These are phyloP conservation scores for Premnoplex brunnescens DNA, from an alignment of 2,797 vertebrate species.

Conservation along the genomic window DNA sequence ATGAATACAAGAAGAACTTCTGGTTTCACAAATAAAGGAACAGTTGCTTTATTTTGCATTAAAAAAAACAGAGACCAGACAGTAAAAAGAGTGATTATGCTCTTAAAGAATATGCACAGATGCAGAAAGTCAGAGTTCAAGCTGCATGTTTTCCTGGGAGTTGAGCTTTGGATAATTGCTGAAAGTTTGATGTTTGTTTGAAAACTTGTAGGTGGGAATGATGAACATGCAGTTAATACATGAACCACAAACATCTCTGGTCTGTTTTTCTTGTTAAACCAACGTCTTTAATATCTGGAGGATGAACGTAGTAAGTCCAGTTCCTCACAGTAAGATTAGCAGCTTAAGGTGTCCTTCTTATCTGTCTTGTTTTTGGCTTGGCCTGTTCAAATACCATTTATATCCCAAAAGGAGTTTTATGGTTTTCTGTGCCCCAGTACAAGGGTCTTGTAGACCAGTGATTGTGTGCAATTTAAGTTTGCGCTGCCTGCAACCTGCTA, in stretches of 20 bases:
- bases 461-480: background rate
- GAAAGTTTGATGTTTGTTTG: background rate
- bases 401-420: background rate
- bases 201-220: background rate
- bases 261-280: background rate
- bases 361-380: background rate
- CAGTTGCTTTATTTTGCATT: background rate
- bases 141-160: background rate
- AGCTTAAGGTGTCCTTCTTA: background rate
- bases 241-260: background rate
- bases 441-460: background rate
- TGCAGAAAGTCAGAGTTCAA: background rate
- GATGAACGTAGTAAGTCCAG: background rate
- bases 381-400: background rate
- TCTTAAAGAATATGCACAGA: background rate
- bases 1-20: background rate
- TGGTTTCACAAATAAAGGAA: background rate
- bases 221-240: background rate
- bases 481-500: fast-evolving
- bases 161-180: background rate
- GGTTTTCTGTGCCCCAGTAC: background rate
- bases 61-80: background rate
- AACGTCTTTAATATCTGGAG: background rate
- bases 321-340: background rate
- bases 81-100: background rate